phyloP scores from a whole-genome alignment of 2,797 vertebrate genomes.

The Spondyliosoma cantharus region DNA sequence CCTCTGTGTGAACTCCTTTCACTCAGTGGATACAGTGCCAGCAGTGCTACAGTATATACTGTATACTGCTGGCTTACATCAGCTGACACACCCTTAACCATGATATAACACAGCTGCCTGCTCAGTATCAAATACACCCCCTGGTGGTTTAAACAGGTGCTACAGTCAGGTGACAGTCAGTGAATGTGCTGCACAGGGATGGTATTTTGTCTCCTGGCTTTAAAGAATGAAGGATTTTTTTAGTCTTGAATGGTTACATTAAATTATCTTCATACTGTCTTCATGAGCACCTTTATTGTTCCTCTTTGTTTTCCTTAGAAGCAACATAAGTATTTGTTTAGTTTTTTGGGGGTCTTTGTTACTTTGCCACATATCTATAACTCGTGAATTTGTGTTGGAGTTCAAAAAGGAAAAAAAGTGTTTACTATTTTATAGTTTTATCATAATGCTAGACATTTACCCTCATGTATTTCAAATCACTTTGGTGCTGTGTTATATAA shows the following conservation, averaged over 20 bases:
- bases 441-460: not conserved
- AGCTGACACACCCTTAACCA: conserved; percentile 47
- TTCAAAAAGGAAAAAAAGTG: too few species aligned
- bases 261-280: not conserved
- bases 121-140: not conserved
- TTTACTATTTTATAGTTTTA: too few species aligned
- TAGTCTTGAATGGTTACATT: not conserved
- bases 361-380: too few species aligned
- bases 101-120: conserved; percentile 29
- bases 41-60: conserved; percentile 40
- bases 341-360: too few species aligned
- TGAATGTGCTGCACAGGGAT: not conserved
- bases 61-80: conserved; percentile 43
- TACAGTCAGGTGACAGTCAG: not conserved
- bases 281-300: not conserved
- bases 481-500: not conserved
- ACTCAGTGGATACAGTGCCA: conserved; percentile 30
- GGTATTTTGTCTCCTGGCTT: not conserved
- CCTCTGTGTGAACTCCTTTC: conserved; percentile 44
- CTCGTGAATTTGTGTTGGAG: too few species aligned
- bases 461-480: not conserved
- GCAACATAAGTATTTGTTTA: not conserved
- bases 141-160: conserved; percentile 38
- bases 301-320: not conserved
- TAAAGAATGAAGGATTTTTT: not conserved